Evolutionary conservation across 2,113 vertebrate genomes (phyloP).

Genomic region (Callaeas wilsoni): DNA sequence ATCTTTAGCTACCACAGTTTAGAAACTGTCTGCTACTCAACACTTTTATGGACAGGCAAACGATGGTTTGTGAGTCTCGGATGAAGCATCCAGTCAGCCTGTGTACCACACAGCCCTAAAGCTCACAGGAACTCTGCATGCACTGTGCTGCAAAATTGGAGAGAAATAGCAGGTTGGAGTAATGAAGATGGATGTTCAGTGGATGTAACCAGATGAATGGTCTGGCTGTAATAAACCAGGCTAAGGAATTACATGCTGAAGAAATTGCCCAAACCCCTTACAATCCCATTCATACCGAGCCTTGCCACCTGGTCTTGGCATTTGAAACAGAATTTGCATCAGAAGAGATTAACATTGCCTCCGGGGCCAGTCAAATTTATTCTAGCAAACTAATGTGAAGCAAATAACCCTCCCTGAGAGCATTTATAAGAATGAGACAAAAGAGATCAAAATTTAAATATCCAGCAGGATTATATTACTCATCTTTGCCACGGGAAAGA

Average conservation of each 20-base stretch:
- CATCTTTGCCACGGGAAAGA: background rate
- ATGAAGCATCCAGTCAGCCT: background rate
- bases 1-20: background rate
- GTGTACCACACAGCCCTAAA: background rate
- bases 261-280: background rate
- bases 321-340: background rate
- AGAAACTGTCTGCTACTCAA: background rate
- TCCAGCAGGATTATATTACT: background rate
- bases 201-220: background rate
- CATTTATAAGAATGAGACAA: background rate
- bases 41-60: background rate
- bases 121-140: background rate
- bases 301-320: background rate
- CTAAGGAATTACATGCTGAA: background rate
- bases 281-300: background rate
- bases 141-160: background rate
- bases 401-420: background rate
- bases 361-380: background rate
- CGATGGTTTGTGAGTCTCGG: background rate
- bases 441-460: constrained; percentile 13
- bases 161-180: background rate
- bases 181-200: background rate
- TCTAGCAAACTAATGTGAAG: background rate
- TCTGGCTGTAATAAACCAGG: background rate
- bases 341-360: background rate